Evolutionary conservation across 2,888 invertebrate species (phyloP).

Genomic region (Deilephila porcellus): DNA sequence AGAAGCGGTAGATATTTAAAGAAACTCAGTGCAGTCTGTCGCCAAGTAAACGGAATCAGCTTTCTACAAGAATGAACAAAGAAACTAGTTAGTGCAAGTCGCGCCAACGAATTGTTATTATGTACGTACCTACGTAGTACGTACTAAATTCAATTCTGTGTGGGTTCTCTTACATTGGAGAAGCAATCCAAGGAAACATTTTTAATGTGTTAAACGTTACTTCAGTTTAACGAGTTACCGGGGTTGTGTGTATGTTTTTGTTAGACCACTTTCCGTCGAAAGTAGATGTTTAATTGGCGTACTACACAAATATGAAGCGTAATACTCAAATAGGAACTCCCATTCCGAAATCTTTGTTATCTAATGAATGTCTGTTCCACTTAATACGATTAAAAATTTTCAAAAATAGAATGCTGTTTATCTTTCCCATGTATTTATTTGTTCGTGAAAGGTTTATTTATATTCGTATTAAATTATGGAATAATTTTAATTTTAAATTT

Average conservation of each 20-base stretch:
- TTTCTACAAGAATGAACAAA: conserved; percentile 36
- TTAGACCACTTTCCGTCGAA: background rate
- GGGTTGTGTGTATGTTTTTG: background rate
- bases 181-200: background rate
- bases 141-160: background rate
- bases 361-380: background rate
- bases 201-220: conserved; percentile 5
- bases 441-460: no score
- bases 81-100: conserved; percentile 32
- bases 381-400: background rate
- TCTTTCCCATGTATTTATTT: no score
- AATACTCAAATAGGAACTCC: background rate
- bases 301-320: background rate
- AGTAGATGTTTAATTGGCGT: conserved; percentile 10
- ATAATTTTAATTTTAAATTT: no score
- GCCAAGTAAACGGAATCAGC: conserved; percentile 34
- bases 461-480: no score
- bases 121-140: conserved; percentile 8
- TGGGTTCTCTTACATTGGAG: background rate
- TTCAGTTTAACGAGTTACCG: background rate
- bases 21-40: conserved; percentile 28
- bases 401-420: no score
- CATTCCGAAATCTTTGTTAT: background rate
- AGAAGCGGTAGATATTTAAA: conserved; percentile 5
- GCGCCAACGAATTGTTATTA: conserved; percentile 16